These are phyloP conservation scores for Pogoniulus pusillus DNA, from an alignment of 2,797 vertebrate genomes.

Conservation along the genomic window DNA sequence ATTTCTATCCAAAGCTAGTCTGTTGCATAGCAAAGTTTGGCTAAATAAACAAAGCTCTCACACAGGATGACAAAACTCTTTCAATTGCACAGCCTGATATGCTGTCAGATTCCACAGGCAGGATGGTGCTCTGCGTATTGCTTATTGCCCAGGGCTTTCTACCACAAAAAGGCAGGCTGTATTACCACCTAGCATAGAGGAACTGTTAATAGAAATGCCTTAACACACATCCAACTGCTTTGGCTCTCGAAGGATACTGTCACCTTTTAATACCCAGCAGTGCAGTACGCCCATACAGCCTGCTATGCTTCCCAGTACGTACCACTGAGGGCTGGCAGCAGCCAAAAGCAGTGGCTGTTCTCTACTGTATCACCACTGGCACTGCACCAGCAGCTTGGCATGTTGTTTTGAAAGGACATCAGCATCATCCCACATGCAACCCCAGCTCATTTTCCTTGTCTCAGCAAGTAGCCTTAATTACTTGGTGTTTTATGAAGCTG, in stretches of 20 bases:
- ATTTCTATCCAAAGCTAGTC: not conserved
- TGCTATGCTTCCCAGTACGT: not conserved
- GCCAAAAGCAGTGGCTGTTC: not conserved
- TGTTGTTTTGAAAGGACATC: not conserved
- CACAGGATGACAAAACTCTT: not conserved
- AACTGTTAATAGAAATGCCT: not conserved
- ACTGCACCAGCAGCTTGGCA: not conserved
- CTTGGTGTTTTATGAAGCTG: not conserved
- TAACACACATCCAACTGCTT: not conserved
- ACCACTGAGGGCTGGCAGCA: not conserved
- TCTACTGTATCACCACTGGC: not conserved
- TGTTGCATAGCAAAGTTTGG: accelerated
- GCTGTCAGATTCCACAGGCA: not conserved
- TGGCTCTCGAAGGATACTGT: not conserved
- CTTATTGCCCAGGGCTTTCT: not conserved
- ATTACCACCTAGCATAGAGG: not conserved
- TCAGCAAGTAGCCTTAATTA: not conserved
- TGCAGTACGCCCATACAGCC: not conserved
- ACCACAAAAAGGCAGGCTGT: not conserved
- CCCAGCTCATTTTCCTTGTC: not conserved
- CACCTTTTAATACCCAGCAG: not conserved
- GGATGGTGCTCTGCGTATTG: not conserved
- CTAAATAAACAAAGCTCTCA: not conserved
- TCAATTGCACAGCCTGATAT: not conserved
- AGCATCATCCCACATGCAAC: not conserved